These are phyloP conservation scores for Anniella stebbinsi DNA, from an alignment of 2,797 vertebrate genomes.

Conservation along the genomic window DNA sequence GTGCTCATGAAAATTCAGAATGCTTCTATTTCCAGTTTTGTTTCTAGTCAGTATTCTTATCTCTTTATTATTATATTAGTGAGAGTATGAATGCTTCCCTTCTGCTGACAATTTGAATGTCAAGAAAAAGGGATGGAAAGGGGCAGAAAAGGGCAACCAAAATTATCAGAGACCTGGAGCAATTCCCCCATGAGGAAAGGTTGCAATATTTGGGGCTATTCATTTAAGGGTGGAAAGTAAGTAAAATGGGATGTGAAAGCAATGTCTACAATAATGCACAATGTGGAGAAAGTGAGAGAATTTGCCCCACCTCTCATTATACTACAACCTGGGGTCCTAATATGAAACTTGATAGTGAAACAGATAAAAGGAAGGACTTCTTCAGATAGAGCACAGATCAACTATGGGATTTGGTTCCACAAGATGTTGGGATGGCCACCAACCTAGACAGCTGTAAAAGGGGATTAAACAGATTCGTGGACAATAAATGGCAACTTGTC, in stretches of 20 bases:
- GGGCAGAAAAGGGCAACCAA: neutral
- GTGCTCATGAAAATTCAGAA: conserved; percentile 39
- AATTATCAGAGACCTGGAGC: neutral
- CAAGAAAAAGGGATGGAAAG: neutral
- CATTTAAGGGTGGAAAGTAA: neutral
- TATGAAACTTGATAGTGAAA: neutral
- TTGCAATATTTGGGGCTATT: neutral
- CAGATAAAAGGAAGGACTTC: neutral
- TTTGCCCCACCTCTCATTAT: neutral
- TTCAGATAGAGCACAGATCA: neutral
- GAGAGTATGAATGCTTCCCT: neutral
- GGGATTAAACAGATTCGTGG: neutral
- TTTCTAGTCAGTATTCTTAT: conserved; percentile 10
- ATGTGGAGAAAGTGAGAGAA: neutral
- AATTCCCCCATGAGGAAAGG: neutral
- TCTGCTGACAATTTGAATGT: neutral
- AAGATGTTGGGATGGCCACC: neutral
- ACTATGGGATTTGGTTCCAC: neutral
- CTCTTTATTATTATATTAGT: neutral
- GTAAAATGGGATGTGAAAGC: neutral
- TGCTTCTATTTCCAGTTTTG: conserved; percentile 42
- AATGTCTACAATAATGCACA: neutral
- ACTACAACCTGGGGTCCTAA: neutral
- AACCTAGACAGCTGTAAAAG: neutral
- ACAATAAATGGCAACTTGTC: too few relatives aligned